Conservation (phyloP, 1,140 invertebrate species). For the Drosophila sp. region DNA sequence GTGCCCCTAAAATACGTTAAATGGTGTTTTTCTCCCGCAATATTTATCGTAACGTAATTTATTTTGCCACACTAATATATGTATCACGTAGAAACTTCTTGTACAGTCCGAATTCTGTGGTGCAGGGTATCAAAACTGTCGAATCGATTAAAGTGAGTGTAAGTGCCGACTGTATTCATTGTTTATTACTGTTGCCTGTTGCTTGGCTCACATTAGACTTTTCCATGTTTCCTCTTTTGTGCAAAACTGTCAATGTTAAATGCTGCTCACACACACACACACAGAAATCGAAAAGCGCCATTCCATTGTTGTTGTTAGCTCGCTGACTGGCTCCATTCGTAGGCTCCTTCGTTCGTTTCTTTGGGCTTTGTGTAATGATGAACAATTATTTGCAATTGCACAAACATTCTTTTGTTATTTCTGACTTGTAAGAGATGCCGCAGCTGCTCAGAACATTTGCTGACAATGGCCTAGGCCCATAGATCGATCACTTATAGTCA, state of each 20-base stretch:
- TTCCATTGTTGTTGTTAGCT: neutral
- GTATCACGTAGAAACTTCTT: no score
- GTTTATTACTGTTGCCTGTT: constrained; percentile 37
- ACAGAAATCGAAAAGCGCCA: constrained; percentile 48
- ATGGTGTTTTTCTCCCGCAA: no score
- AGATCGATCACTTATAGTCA: constrained; percentile 43
- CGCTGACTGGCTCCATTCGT: neutral
- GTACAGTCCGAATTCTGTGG: no score
- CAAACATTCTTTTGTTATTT: constrained; percentile 74
- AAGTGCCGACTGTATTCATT: constrained; percentile 24
- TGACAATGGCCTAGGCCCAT: constrained; percentile 30
- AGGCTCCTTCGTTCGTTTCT: neutral
- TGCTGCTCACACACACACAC: constrained; percentile 41
- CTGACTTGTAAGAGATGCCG: constrained; percentile 65
- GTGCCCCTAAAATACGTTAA: no score
- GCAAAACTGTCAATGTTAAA: constrained; percentile 68
- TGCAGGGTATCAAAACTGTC: neutral
- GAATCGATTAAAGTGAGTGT: neutral
- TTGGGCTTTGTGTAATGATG: constrained; percentile 62
- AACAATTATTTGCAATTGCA: constrained; percentile 79
- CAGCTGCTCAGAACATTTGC: constrained; percentile 62
- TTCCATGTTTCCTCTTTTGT: constrained; percentile 66
- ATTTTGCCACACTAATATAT: no score
- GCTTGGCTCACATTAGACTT: constrained; percentile 56
- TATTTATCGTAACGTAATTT: no score